Conservation (phyloP, 2,797 vertebrate genomes). For the Sternotherus odoratus region DNA sequence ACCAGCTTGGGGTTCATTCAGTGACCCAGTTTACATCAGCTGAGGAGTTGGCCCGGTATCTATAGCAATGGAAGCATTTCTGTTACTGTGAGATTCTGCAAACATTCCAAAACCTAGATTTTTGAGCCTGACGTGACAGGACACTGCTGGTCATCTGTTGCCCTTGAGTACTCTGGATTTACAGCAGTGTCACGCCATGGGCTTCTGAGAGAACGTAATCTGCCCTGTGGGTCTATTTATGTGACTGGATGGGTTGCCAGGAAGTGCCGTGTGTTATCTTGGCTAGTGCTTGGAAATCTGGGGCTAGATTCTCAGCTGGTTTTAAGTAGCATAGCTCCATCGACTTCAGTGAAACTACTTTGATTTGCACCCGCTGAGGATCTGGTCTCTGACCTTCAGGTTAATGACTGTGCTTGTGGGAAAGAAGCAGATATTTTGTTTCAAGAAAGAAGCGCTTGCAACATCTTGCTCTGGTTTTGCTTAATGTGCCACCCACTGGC, state of each 20-base stretch:
- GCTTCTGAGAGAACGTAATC: conserved; percentile 53
- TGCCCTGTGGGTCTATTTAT: conserved; percentile 56
- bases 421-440: conserved; percentile 67
- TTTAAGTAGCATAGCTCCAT: conserved; percentile 45
- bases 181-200: conserved; percentile 14
- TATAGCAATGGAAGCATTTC: not conserved
- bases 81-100: not conserved
- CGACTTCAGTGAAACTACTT: conserved; percentile 35
- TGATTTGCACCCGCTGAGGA: conserved; percentile 15
- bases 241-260: conserved; percentile 58
- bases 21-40: not conserved
- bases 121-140: conserved; percentile 13
- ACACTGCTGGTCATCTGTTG: conserved; percentile 23
- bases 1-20: rapidly evolving
- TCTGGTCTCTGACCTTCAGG: conserved; percentile 46
- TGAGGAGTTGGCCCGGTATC: rapidly evolving
- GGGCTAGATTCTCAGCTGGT: conserved; percentile 64
- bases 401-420: conserved; percentile 63
- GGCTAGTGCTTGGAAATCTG: conserved; percentile 27
- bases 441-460: conserved; percentile 71
- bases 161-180: conserved; percentile 29
- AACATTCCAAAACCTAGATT: not conserved
- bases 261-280: conserved; percentile 53
- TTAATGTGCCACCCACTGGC: conserved; percentile 76
- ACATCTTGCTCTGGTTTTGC: conserved; percentile 68